phyloP scores from a whole-genome alignment of 2,888 invertebrate genomes.

The Incurvaria masculella region DNA sequence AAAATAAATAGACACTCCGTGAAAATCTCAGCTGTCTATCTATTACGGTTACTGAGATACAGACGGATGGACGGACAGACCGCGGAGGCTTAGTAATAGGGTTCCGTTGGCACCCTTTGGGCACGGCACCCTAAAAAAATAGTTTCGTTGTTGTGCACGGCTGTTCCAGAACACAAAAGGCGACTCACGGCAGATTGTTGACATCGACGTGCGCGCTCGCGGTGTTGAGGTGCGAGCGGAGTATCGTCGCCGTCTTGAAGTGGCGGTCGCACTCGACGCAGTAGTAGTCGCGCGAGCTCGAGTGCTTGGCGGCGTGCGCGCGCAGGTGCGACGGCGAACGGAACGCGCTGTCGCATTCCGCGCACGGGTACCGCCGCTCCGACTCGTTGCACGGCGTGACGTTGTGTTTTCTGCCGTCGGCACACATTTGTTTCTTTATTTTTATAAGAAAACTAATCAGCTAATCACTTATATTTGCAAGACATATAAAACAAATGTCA shows the following conservation, averaged over 20 bases:
- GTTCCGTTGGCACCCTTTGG: too few relatives aligned
- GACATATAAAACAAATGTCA: too few relatives aligned
- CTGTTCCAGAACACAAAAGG: neutral
- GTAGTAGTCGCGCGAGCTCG: conserved; percentile 25
- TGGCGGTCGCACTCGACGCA: conserved; percentile 36
- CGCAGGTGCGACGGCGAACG: conserved; percentile 28
- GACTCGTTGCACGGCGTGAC: conserved; percentile 16
- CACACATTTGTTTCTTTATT: too few relatives aligned
- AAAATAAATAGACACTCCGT: too few relatives aligned
- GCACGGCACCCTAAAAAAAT: too few relatives aligned
- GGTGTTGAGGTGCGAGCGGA: conserved; percentile 35
- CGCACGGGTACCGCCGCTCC: conserved; percentile 21
- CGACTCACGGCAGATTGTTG: conserved; percentile 36
- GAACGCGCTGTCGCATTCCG: conserved; percentile 31
- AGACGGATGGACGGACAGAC: too few relatives aligned
- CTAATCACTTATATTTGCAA: too few relatives aligned
- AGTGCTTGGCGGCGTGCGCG: conserved; percentile 30
- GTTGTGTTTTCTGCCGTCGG: conserved; percentile 27
- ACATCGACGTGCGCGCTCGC: conserved; percentile 30
- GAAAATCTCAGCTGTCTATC: too few relatives aligned
- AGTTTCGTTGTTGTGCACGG: neutral
- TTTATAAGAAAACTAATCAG: too few relatives aligned
- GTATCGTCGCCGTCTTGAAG: conserved; percentile 31
- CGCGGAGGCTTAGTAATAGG: too few relatives aligned
- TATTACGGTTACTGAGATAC: too few relatives aligned